Conservation (phyloP, 2,888 invertebrate species). For the Trilocha varians region DNA sequence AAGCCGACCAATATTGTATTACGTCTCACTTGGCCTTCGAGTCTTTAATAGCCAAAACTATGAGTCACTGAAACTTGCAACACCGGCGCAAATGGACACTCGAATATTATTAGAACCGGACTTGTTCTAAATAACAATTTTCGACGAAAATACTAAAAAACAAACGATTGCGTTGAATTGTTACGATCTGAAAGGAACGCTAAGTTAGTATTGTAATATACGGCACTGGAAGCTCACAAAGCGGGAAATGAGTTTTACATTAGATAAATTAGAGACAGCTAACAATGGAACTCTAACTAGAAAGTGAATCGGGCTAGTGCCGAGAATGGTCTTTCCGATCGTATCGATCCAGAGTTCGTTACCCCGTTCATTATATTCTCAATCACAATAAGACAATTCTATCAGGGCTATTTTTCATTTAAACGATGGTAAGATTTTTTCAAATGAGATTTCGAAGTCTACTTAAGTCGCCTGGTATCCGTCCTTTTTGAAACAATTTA, state of each 20-base stretch:
- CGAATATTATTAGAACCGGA: slow-evolving; percentile 24
- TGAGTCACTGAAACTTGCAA: slow-evolving; percentile 47
- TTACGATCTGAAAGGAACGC: neutral
- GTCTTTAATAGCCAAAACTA: slow-evolving; percentile 41
- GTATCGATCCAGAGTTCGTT: slow-evolving; percentile 56
- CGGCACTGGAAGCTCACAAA: slow-evolving; percentile 12
- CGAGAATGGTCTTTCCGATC: slow-evolving; percentile 55
- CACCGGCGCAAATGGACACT: slow-evolving; percentile 22
- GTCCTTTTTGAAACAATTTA: neutral
- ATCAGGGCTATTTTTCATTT: slow-evolving; percentile 7
- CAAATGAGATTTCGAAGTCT: neutral
- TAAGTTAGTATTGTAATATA: neutral
- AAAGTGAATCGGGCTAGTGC: slow-evolving; percentile 56
- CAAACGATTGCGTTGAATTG: neutral
- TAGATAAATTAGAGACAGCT: slow-evolving; percentile 52
- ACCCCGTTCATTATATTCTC: slow-evolving; percentile 54
- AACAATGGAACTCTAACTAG: slow-evolving; percentile 61
- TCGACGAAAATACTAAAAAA: neutral
- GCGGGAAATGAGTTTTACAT: slow-evolving; percentile 46
- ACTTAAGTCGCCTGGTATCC: too few species aligned
- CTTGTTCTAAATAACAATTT: slow-evolving; percentile 23
- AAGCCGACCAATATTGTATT: slow-evolving; percentile 38
- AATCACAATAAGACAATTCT: slow-evolving; percentile 50
- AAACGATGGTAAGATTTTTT: neutral
- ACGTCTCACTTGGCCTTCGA: slow-evolving; percentile 42